Base-by-base conservation (phyloP, 37 sponge, comb jelly and placozoan species). In the Halisarca cf. caerulea region DNA sequence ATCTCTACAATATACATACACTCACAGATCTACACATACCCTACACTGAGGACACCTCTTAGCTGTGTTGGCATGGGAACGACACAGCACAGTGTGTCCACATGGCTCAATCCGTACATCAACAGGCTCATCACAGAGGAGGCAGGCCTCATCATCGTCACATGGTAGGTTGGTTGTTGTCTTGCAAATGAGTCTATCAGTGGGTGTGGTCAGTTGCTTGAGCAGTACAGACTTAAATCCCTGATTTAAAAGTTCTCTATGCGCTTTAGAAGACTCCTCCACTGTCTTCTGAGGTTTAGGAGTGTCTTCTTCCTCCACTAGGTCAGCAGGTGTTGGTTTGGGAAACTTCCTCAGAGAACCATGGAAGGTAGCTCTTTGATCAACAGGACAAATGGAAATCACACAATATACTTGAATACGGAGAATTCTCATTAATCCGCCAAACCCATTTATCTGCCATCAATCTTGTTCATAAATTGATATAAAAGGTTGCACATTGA, bases 21-120 rank as follows among this genome's bases (percentile, higher is more conserved):
- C 17, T 11, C 17, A 17, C 17, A 17, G 11, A 17, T 54, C n/a
- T n/a, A n/a, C n/a, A n/a, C 17, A 17, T 78, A 89, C 93, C 62
- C 83, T 85, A 77, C 96, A 95, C 55, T 24, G 35, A 25, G 90
- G 92, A 81, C 96, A 95, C 61, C 81, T 95, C 87, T 90, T 92
- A 27, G 92, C 88, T 41, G 85, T 58, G 7, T 83, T 33, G 30
- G 92, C 91, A 86, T 87, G 87, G 32, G 58, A 45, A 1, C 44
- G 30, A 41, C 96, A 95, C 86, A 95, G 64, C 1, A 90, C 68
- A 2, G 83, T 74, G 68, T 95, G 96, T 4, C 87, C 87, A 83
- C 96, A 95, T 0, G 96, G 96, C 47, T 82, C 78, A 78, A 95
- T 84, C 43, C 82, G 59, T 9, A 90, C 79, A 79, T 92, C 88